Evolutionary conservation across 2,113 vertebrate genomes (phyloP).

Genomic region (Alligator mississippiensis): DNA sequence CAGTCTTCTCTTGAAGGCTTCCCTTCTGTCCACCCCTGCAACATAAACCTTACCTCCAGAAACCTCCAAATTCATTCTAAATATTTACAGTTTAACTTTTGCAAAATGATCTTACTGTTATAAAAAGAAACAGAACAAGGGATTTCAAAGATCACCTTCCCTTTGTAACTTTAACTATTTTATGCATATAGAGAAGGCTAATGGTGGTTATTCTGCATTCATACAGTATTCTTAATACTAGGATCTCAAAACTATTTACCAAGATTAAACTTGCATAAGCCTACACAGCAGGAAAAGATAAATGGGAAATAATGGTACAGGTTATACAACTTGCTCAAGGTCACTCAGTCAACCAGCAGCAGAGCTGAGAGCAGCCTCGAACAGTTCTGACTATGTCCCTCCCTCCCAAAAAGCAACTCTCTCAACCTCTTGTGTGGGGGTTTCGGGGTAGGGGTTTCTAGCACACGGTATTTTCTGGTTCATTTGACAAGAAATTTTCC

Average conservation of each 20-base stretch:
- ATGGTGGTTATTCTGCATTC: not conserved
- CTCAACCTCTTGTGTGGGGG: rapidly evolving
- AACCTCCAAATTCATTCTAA: not conserved
- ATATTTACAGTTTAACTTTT: not conserved
- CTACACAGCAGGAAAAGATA: rapidly evolving
- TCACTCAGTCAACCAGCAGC: rapidly evolving
- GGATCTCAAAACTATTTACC: not conserved
- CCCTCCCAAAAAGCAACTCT: rapidly evolving
- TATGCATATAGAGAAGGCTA: not conserved
- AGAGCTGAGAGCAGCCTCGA: rapidly evolving
- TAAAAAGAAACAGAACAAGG: not conserved
- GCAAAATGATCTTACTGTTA: not conserved
- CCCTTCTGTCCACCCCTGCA: too few species aligned
- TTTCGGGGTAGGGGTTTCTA: not conserved
- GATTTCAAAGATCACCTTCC: not conserved
- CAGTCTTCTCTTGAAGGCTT: not conserved
- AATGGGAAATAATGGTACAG: not conserved
- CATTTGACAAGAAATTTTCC: rapidly evolving
- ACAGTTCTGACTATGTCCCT: rapidly evolving
- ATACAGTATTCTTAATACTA: not conserved
- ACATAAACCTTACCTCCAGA: not conserved
- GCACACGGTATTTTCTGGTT: not conserved
- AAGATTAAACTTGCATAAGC: not conserved
- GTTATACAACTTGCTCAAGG: rapidly evolving
- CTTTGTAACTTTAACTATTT: not conserved